These are phyloP conservation scores for Galaxea fascicularis DNA, from an alignment of 92 coral and sea anemone genomes.

Conservation along the genomic window DNA sequence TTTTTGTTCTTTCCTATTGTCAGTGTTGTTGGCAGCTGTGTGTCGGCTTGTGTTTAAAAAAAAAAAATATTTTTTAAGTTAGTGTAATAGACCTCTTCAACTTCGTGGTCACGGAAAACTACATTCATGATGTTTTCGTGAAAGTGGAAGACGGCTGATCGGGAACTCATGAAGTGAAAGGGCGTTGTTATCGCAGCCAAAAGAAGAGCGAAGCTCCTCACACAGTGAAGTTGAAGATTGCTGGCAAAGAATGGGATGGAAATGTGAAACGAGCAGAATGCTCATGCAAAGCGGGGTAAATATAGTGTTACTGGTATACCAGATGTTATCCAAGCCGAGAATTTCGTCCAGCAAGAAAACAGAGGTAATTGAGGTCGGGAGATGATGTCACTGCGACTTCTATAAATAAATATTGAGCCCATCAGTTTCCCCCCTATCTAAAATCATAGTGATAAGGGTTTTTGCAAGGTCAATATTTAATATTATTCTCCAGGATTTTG, in stretches of 20 bases:
- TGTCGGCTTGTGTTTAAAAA: too few relatives aligned
- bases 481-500: too few relatives aligned
- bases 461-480: too few relatives aligned
- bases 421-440: not conserved
- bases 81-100: conserved; percentile 39
- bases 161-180: not conserved
- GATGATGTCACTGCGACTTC: not conserved
- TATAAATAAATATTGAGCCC: not conserved
- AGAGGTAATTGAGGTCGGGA: too few relatives aligned
- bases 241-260: conserved; percentile 22
- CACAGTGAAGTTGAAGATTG: conserved; percentile 16
- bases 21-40: too few relatives aligned
- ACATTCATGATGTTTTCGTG: conserved; percentile 39
- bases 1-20: too few relatives aligned
- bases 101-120: conserved; percentile 42
- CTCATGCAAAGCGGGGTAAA: too few relatives aligned
- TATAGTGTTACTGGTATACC: too few relatives aligned
- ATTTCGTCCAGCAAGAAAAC: too few relatives aligned
- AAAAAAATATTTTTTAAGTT: too few relatives aligned
- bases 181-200: conserved; percentile 44
- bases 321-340: too few relatives aligned
- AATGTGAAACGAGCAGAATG: not conserved
- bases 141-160: conserved; percentile 22
- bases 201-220: conserved; percentile 56
- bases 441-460: not conserved